phyloP scores from a whole-genome alignment of 2,888 invertebrate genomes.

The Tenthredo scrophulariae region DNA sequence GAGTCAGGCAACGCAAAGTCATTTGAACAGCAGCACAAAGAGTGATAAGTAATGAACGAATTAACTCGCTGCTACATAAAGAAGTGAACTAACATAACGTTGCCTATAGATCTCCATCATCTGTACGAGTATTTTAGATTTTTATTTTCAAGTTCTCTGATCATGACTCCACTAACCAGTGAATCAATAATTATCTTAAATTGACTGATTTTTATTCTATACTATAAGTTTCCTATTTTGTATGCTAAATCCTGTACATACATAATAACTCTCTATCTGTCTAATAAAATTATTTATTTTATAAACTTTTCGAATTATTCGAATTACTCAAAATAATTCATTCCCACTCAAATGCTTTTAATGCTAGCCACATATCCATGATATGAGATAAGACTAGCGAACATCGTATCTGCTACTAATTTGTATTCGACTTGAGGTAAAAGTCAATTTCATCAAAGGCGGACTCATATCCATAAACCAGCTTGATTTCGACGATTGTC shows the following conservation, averaged over 20 bases:
- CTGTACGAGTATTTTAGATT: not conserved
- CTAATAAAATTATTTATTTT: constrained; percentile 67
- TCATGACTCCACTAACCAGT: not conserved
- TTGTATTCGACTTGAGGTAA: not conserved
- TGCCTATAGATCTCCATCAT: not conserved
- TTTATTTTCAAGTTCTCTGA: not conserved
- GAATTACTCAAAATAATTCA: constrained; percentile 11
- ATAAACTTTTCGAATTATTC: constrained; percentile 44
- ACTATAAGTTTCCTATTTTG: constrained; percentile 13
- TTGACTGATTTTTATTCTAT: constrained; percentile 26
- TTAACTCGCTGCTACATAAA: not conserved
- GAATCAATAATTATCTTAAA: not conserved
- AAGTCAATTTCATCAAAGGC: not conserved
- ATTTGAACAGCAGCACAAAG: not conserved
- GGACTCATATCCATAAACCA: too few species aligned
- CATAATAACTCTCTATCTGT: constrained; percentile 58
- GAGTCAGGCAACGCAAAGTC: not conserved
- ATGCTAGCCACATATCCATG: too few species aligned
- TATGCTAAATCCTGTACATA: constrained; percentile 57
- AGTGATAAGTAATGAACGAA: not conserved
- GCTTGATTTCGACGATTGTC: too few species aligned
- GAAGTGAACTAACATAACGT: too few species aligned
- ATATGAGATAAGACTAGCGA: too few species aligned
- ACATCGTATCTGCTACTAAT: not conserved
- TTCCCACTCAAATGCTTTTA: not conserved